A percentile compares a stretch with the other conserved stretches of the same genome.
Conservation (phyloP, 2,113 vertebrate genomes). For the Elachura formosa region DNA sequence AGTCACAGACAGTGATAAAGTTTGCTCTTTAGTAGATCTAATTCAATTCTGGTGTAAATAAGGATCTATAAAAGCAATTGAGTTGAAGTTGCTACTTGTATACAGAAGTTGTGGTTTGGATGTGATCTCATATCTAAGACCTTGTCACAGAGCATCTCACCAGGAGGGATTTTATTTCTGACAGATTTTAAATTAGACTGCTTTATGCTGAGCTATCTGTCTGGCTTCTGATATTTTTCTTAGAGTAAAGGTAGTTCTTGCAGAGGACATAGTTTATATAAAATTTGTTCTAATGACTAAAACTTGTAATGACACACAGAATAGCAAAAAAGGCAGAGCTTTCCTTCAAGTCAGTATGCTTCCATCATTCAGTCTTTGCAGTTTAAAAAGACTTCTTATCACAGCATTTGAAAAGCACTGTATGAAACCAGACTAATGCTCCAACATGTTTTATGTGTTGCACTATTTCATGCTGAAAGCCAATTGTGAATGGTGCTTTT, state of each 20-base stretch:
- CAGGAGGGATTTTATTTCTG: neutral
- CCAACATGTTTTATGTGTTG: neutral
- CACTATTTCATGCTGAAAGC: neutral
- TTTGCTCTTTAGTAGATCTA: neutral
- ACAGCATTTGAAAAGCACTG: neutral
- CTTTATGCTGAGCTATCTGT: neutral
- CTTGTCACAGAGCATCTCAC: neutral
- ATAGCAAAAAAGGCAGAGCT: neutral
- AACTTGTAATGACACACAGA: neutral
- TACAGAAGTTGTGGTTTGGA: neutral
- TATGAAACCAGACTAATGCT: neutral
- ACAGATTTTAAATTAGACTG: neutral
- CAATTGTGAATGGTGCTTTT: neutral
- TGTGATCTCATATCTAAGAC: neutral
- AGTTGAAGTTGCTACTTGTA: neutral
- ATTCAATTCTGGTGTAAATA: neutral
- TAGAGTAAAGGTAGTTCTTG: neutral
- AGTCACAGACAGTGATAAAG: neutral
- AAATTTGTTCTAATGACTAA: neutral
- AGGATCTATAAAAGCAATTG: neutral
- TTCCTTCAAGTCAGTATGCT: neutral
- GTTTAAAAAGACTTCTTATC: neutral
- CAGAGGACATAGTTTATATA: neutral
- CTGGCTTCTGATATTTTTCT: neutral
- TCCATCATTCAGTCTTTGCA: neutral